phyloP scores from a whole-genome alignment of 1,140 invertebrate species.

The Bombus huntii region DNA sequence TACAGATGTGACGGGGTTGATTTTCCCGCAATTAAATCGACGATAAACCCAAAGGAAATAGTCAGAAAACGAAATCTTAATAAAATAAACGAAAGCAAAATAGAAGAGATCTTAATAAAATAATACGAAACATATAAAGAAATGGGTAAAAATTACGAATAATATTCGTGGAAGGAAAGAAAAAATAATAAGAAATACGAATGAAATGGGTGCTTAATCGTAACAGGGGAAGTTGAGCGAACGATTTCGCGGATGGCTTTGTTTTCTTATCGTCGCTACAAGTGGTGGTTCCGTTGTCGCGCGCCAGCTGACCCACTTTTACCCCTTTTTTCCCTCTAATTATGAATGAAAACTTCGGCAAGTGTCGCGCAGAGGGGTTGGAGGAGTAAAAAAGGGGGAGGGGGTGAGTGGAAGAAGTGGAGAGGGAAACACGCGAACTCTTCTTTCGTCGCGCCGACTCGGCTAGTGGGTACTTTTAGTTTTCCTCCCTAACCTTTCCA shows the following conservation, averaged over 20 bases:
- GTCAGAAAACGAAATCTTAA: no score
- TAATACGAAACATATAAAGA: background rate
- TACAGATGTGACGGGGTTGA: no score
- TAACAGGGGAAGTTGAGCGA: background rate
- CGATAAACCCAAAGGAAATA: no score
- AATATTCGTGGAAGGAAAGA: background rate
- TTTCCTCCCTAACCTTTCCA: slow-evolving; percentile 50
- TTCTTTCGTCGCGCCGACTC: slow-evolving; percentile 57
- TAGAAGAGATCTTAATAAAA: background rate
- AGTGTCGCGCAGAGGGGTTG: slow-evolving; percentile 28
- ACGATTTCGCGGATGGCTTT: background rate
- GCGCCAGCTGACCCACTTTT: slow-evolving; percentile 35
- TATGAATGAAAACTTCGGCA: slow-evolving; percentile 80
- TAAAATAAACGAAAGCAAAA: background rate
- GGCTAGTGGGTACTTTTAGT: slow-evolving; percentile 71
- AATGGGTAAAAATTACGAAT: background rate
- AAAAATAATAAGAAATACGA: background rate
- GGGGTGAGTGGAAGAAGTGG: background rate
- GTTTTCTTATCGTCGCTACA: slow-evolving; percentile 16
- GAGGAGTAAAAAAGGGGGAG: background rate
- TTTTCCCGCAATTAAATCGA: no score
- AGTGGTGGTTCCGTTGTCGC: slow-evolving; percentile 24
- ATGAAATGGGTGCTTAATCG: background rate
- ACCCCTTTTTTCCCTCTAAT: slow-evolving; percentile 75
- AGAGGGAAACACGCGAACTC: slow-evolving; percentile 12